Conservation (phyloP, 2,113 vertebrate genomes). For the Ceuthmochares aereus region DNA sequence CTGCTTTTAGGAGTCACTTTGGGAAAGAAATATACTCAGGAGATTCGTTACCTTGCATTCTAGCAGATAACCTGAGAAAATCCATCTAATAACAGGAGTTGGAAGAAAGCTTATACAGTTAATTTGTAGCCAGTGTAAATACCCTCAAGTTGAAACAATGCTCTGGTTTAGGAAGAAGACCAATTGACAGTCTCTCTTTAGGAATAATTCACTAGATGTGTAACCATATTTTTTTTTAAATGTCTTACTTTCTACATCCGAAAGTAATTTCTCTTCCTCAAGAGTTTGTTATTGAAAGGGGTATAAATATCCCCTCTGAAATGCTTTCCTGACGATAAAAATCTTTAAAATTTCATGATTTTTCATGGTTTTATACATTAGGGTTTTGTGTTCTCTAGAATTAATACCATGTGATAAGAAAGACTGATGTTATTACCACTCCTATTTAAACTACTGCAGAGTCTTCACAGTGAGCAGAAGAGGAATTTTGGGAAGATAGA, state of each 20-base stretch:
- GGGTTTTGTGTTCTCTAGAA: no score
- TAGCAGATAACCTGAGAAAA: background rate
- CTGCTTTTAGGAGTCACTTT: background rate
- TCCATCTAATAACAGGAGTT: background rate
- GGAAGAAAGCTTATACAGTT: background rate
- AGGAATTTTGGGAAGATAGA: no score
- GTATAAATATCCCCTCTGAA: no score
- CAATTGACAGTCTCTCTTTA: background rate
- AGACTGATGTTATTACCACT: no score
- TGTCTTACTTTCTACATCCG: background rate
- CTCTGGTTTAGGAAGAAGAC: background rate
- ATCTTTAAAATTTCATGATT: no score
- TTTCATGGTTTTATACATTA: no score
- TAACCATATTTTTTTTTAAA: background rate
- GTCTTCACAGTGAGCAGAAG: no score
- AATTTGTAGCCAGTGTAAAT: background rate
- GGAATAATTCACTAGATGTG: background rate
- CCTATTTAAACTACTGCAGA: no score
- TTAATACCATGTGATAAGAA: no score
- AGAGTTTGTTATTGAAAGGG: no score
- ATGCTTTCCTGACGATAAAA: no score
- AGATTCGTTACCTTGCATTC: background rate
- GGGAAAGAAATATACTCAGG: background rate
- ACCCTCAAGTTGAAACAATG: background rate
- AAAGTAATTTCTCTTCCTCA: no score